Evolutionary conservation across 2,113 vertebrate genomes (phyloP).

Genomic region (Microtus oregoni): DNA sequence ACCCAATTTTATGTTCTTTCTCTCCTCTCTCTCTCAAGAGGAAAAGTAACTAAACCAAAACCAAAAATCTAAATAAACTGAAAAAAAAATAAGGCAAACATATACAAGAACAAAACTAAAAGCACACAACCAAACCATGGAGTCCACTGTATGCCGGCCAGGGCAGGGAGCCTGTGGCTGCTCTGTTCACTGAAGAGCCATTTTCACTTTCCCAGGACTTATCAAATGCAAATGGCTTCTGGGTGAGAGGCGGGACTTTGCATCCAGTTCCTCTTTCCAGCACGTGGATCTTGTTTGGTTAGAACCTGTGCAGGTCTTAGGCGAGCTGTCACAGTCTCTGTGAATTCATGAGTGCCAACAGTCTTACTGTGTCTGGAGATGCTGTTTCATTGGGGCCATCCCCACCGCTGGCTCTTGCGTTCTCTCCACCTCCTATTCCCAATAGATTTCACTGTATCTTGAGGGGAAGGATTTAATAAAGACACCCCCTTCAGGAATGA

Average conservation of each 20-base stretch:
- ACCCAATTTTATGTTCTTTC: not conserved
- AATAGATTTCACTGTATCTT: not conserved
- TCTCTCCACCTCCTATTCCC: not conserved
- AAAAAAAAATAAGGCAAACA: not conserved
- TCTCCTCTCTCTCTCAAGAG: not conserved
- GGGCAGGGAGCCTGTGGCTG: not conserved
- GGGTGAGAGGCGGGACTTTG: not conserved
- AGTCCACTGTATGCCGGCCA: not conserved
- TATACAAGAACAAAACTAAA: not conserved
- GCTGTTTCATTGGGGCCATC: not conserved
- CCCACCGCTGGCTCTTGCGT: too few relatives aligned
- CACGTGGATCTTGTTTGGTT: not conserved
- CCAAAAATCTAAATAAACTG: not conserved
- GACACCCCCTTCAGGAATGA: not conserved
- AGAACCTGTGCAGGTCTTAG: not conserved
- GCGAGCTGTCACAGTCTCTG: not conserved
- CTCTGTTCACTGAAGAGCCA: too few relatives aligned
- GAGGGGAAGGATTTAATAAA: not conserved
- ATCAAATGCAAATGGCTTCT: not conserved
- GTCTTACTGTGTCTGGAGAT: not conserved
- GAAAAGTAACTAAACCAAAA: not conserved
- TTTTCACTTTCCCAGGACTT: not conserved
- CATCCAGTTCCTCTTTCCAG: not conserved
- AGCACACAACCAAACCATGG: not conserved
- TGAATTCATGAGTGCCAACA: not conserved